These are phyloP conservation scores for Platyscapa corneri DNA, from an alignment of 1,140 invertebrate genomes.

Conservation along the genomic window DNA sequence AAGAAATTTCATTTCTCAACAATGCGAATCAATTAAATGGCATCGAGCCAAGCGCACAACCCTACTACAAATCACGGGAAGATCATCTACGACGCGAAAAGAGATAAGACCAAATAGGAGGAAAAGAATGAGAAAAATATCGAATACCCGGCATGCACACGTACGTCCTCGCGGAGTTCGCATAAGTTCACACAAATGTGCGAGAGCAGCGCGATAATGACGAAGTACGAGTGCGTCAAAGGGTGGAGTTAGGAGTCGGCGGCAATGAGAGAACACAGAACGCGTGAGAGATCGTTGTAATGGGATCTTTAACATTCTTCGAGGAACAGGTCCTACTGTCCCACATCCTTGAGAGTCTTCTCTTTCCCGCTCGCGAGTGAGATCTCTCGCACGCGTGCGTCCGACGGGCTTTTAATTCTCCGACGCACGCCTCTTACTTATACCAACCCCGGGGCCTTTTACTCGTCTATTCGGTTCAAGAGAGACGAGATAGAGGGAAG, in stretches of 20 bases:
- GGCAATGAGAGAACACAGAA: slow-evolving; percentile 12
- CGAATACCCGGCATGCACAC: not conserved
- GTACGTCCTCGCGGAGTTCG: too few species aligned
- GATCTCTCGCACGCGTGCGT: slow-evolving; percentile 24
- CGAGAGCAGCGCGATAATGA: slow-evolving; percentile 10
- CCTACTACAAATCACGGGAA: not conserved
- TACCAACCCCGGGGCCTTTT: not conserved
- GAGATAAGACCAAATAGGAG: not conserved
- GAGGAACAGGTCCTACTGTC: slow-evolving; percentile 61
- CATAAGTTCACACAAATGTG: not conserved
- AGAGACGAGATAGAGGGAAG: not conserved
- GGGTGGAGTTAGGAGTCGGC: not conserved
- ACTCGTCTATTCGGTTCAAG: not conserved
- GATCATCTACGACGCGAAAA: not conserved
- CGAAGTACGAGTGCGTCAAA: not conserved
- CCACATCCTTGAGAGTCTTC: slow-evolving; percentile 53
- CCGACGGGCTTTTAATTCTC: slow-evolving; percentile 9
- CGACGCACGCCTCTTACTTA: not conserved
- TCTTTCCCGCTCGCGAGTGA: not conserved
- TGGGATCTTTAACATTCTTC: slow-evolving; percentile 60
- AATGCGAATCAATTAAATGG: not conserved
- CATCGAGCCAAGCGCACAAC: not conserved
- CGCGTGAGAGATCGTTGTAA: slow-evolving; percentile 61
- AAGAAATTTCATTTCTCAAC: not conserved
- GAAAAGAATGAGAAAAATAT: slow-evolving; percentile 33